phyloP scores from a whole-genome alignment of 2,113 vertebrate species.

The Zosterops japonicus region DNA sequence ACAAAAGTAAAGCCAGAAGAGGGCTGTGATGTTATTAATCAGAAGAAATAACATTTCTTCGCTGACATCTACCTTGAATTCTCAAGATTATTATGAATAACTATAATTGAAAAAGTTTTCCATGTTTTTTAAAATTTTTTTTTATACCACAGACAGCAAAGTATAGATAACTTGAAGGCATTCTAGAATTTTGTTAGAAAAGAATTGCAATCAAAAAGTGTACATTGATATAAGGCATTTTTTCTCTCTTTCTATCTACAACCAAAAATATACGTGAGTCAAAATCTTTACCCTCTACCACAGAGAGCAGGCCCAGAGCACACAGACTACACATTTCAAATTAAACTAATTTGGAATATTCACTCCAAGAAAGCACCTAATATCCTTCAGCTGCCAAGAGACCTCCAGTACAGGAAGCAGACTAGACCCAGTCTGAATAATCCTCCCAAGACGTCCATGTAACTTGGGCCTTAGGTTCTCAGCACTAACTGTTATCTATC shows the following conservation, averaged over 20 bases:
- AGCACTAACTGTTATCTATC: not conserved
- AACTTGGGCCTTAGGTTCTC: not conserved
- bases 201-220: not conserved
- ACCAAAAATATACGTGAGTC: not conserved
- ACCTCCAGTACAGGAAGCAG: not conserved
- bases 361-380: fast-evolving
- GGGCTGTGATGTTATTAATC: not conserved
- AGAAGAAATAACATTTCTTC: not conserved
- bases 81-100: not conserved
- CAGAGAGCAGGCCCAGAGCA: not conserved
- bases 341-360: not conserved
- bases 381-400: not conserved
- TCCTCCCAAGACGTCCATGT: fast-evolving
- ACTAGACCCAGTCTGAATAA: not conserved
- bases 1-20: not conserved
- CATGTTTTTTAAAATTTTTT: not conserved
- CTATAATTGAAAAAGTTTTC: not conserved
- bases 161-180: not conserved
- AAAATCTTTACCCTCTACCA: not conserved
- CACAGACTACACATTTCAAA: not conserved
- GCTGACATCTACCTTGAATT: not conserved
- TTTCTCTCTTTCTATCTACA: not conserved
- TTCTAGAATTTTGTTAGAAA: not conserved
- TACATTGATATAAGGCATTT: not conserved
- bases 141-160: not conserved